Evolutionary conservation across 2,113 vertebrate species (phyloP), one percentile per base, ranked within the genome.

Genomic region (Neogale vison): DNA sequence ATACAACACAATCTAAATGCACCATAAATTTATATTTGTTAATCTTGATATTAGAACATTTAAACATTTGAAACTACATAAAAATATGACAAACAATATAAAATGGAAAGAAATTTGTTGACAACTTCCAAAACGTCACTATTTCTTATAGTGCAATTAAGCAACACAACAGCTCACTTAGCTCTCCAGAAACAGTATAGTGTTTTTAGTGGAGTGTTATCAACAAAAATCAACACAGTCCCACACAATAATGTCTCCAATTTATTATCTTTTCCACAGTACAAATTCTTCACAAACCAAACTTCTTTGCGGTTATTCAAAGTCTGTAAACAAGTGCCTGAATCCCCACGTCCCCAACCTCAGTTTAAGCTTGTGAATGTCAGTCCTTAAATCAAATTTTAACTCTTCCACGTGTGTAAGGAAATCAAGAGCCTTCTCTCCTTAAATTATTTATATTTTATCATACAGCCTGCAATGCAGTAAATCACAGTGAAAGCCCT

Each of bases 401-500:
- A 98, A 86, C 97, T 97, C 98, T 97, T 95, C 95, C 89, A 61
- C 96, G 98, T 99, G 98, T 97, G 92, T 98, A 98, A 98, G 97
- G 96, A 98, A 98, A 98, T 98, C 96, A 98, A 98, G 98, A 99
- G 98, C 97, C 92, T 98, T 96, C 98, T 98, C 90, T 98, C 98
- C 97, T 98, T 96, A 97, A 97, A 95, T 96, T 95, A 97, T 90
- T 92, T 97, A 55, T 98, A 98, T 80, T 97, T 96, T 98, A 98
- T 98, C 98, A 98, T 98, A 98, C 98, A 99, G 98, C 97, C 98
- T 98, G 98, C 98, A 98, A 98, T 98, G 98, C 98, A 99, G 98
- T 98, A 98, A 99, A 99, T 99, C 99, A 99, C 99, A 99, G 99
- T 99, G 99, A 99, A 99, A 99, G 99, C 98, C 99, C 99, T 99